Percentiles rank a stretch among this genome's conserved stretches.
Evolutionary conservation across 2,888 invertebrate genomes (phyloP).

Genomic region (Mesopsocus fuscifrons): DNA sequence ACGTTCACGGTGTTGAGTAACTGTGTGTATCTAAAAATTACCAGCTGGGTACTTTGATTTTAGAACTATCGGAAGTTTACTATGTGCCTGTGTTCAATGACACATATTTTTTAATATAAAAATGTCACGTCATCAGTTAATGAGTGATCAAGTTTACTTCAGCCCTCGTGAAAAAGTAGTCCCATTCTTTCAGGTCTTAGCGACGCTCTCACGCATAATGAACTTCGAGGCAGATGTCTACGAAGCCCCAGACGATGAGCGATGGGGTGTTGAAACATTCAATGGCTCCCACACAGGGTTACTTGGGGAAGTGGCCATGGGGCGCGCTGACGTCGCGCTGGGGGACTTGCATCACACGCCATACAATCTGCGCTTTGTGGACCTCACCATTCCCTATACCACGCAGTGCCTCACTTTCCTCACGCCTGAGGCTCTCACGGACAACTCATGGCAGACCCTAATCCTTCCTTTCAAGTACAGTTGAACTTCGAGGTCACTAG

Average conservation of each 20-base stretch:
- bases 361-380: conserved; percentile 44
- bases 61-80: not conserved
- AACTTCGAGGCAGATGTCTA: conserved; percentile 52
- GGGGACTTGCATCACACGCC: conserved; percentile 61
- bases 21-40: conserved; percentile 15
- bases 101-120: too few species aligned
- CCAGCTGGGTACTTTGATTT: conserved; percentile 5
- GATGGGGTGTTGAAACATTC: conserved; percentile 43
- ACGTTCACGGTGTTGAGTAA: conserved; percentile 12
- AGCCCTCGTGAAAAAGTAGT: too few species aligned
- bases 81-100: too few species aligned
- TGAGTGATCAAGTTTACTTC: too few species aligned
- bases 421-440: conserved; percentile 59
- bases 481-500: too few species aligned
- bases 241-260: conserved; percentile 37
- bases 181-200: conserved; percentile 38
- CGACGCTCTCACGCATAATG: conserved; percentile 43
- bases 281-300: conserved; percentile 53
- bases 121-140: too few species aligned
- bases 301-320: conserved; percentile 43
- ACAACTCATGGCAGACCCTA: conserved; percentile 70
- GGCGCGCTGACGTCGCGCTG: conserved; percentile 49
- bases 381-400: conserved; percentile 59
- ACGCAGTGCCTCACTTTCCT: conserved; percentile 68
- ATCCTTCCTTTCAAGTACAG: conserved; percentile 58